phyloP scores from a whole-genome alignment of 2,113 vertebrate genomes.

The Megaleporinus macrocephalus region DNA sequence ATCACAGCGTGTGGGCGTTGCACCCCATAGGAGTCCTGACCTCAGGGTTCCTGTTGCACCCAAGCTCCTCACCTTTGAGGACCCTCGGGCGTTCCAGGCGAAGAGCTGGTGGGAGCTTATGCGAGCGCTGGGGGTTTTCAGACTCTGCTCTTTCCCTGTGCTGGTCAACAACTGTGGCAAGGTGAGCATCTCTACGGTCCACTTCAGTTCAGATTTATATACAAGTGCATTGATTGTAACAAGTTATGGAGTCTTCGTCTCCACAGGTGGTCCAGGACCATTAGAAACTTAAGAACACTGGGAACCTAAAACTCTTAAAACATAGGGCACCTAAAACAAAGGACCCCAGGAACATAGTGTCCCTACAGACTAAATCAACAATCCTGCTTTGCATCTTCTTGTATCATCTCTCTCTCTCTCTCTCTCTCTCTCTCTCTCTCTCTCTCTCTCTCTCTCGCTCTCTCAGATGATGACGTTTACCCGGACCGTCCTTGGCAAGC shows the following conservation, averaged over 20 bases:
- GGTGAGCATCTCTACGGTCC: conserved; percentile 65
- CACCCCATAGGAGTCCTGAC: background rate
- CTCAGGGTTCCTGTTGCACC: background rate
- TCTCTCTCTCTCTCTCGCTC: background rate
- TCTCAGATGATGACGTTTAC: conserved; percentile 78
- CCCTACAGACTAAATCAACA: too few relatives aligned
- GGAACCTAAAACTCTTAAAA: too few relatives aligned
- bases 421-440: too few relatives aligned
- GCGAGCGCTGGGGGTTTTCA: conserved; percentile 76
- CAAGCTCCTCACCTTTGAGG: conserved; percentile 71
- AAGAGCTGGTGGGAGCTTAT: conserved; percentile 78
- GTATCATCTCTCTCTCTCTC: too few relatives aligned
- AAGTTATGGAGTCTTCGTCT: too few relatives aligned
- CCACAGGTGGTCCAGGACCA: too few relatives aligned
- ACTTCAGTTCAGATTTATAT: background rate
- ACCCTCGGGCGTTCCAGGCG: conserved; percentile 76
- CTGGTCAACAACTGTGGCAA: conserved; percentile 78
- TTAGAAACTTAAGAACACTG: too few relatives aligned
- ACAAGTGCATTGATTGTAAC: too few relatives aligned
- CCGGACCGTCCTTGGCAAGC: conserved; percentile 74
- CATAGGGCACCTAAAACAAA: too few relatives aligned
- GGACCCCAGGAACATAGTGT: too few relatives aligned
- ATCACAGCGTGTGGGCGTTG: background rate
- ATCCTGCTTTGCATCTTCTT: too few relatives aligned
- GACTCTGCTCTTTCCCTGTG: conserved; percentile 77